These are phyloP conservation scores for Halichondria panicea DNA, from an alignment of 37 sponge, comb jelly and placozoan genomes.

Conservation along the genomic window DNA sequence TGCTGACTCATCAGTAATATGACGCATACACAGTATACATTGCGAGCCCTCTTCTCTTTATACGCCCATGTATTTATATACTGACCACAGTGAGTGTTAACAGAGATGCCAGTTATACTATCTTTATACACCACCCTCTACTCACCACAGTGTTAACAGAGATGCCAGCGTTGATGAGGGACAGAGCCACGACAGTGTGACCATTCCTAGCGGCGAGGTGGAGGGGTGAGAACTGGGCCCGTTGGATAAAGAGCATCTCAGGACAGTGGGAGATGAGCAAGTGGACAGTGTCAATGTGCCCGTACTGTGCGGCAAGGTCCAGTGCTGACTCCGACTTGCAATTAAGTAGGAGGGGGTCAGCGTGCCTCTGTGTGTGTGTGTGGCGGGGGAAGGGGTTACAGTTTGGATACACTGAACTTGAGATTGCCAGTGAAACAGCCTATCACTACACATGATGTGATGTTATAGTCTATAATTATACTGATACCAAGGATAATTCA, in stretches of 20 bases:
- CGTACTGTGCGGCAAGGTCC: slow-evolving; percentile 75
- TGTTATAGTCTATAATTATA: no score
- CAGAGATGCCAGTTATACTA: background rate
- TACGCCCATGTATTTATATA: no score
- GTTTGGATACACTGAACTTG: no score
- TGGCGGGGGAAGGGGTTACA: no score
- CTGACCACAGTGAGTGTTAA: background rate
- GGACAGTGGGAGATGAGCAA: slow-evolving; percentile 55
- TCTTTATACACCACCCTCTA: background rate
- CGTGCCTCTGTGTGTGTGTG: slow-evolving; percentile 39
- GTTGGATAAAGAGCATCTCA: slow-evolving; percentile 32
- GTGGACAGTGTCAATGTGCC: slow-evolving; percentile 73
- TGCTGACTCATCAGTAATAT: no score
- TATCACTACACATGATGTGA: no score
- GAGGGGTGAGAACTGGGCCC: slow-evolving; percentile 56
- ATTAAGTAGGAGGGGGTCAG: slow-evolving; percentile 54
- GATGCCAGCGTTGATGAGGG: slow-evolving; percentile 71
- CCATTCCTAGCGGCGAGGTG: slow-evolving; percentile 88
- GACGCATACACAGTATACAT: no score
- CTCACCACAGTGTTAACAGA: slow-evolving; percentile 70
- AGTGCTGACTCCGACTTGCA: slow-evolving; percentile 60
- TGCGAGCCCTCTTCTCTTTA: no score
- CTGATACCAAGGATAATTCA: no score
- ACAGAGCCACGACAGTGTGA: slow-evolving; percentile 62
- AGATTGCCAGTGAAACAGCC: background rate